Conservation (phyloP, 2,888 invertebrate genomes). For the Pilophorus perplexus region DNA sequence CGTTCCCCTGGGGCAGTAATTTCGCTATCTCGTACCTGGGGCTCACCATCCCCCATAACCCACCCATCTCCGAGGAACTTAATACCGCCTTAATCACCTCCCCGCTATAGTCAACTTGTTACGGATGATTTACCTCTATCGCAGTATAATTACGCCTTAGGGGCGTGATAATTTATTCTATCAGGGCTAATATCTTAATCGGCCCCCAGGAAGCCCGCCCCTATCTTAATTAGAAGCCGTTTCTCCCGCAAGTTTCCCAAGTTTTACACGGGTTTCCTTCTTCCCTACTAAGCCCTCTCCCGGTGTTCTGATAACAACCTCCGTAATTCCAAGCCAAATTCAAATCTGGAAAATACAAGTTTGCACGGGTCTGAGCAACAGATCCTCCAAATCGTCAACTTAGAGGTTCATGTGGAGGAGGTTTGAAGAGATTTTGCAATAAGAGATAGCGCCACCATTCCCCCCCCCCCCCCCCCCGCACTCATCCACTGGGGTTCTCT, state of each 20-base stretch:
- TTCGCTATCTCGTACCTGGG: conserved; percentile 25
- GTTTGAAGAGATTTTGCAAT: too few species aligned
- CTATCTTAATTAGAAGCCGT: conserved; percentile 39
- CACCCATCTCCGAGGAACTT: conserved; percentile 4
- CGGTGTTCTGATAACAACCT: background rate
- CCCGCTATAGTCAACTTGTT: conserved; percentile 37
- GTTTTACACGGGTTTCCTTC: conserved; percentile 32
- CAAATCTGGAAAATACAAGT: background rate
- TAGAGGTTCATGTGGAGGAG: too few species aligned
- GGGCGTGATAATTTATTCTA: conserved; percentile 39
- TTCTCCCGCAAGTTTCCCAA: conserved; percentile 25
- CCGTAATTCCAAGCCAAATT: background rate
- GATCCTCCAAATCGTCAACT: too few species aligned
- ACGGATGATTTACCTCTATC: conserved; percentile 34
- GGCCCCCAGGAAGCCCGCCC: conserved; percentile 28
- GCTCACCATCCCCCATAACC: background rate
- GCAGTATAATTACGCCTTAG: conserved; percentile 38
- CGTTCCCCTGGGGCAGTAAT: conserved; percentile 23
- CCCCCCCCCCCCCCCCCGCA: too few species aligned
- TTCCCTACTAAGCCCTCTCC: background rate
- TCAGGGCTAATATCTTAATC: conserved; percentile 39
- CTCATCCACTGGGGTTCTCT: too few species aligned
- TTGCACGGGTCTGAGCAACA: too few species aligned
- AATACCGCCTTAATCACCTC: conserved; percentile 25
- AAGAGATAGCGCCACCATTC: too few species aligned